Evolutionary conservation across 2,113 vertebrate species (phyloP), one percentile per base, ranked within the genome.

Genomic region (Podocnemis expansa): DNA sequence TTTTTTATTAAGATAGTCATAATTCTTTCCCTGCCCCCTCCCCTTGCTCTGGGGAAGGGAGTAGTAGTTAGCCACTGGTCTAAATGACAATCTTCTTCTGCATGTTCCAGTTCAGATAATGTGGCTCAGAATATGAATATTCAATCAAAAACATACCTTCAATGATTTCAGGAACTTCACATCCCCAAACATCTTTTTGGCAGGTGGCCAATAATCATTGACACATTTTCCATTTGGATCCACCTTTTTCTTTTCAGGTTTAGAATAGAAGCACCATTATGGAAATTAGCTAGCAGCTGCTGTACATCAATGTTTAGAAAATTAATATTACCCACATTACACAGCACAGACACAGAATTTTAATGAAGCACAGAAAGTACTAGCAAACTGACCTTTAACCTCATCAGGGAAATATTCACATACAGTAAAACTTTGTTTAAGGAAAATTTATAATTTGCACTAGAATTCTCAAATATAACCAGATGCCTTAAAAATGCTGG

Each of bases 251-350:
- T 10, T 10, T 10, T 96, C 96, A 96, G 98, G 96, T 96, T 97
- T 96, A 96, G 95, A 97, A 95, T 96, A 98, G 90, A 94, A 96
- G 93, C 93, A 93, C 95, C 96, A 97, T 98, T 98, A 98, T 98
- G 98, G 97, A 98, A 98, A 98, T 98, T 97, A 97, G 97, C 97
- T 96, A 98, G 97, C 97, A 98, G 97, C 98, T 98, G 97, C 97
- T 97, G 93, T 98, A 98, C 96, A 96, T 93, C 96, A 98, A 97
- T 98, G 98, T 98, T 98, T 98, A 98, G 98, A 97, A 98, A 98
- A 98, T 98, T 98, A 98, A 98, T 98, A 98, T 97, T 97, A 96
- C 97, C 96, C 91, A 96, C 96, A 97, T 97, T 97, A 97, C 97
- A 91, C 89, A 95, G 95, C 56, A 96, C 52, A 85, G 97, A 97